These are phyloP conservation scores for Aplysina aerophoba DNA, from an alignment of 37 sponge, comb jelly and placozoan genomes.

Conservation along the genomic window DNA sequence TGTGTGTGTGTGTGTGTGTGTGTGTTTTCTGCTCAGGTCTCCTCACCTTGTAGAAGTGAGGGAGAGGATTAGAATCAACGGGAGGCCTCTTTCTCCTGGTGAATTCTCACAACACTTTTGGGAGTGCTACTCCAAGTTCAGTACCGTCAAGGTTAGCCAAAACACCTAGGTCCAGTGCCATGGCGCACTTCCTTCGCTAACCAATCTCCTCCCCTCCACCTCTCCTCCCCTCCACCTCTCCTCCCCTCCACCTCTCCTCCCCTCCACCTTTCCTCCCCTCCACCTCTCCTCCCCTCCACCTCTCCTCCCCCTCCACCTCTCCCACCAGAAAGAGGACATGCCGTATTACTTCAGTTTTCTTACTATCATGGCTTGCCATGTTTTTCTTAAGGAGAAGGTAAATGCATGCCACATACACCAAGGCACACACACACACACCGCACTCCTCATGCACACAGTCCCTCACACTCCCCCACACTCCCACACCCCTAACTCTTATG, in stretches of 20 bases:
- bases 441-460: too few species aligned
- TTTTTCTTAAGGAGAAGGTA: constrained; percentile 87
- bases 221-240: neutral
- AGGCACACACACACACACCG: too few species aligned
- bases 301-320: too few species aligned
- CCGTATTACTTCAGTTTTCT: constrained; percentile 89
- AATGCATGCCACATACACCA: too few species aligned
- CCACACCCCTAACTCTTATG: too few species aligned
- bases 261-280: too few species aligned
- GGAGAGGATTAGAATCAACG: constrained; percentile 94
- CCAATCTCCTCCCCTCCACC: too few species aligned
- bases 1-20: neutral
- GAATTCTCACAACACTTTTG: constrained; percentile 85
- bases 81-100: constrained; percentile 74
- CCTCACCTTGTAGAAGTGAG: constrained; percentile 94
- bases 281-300: too few species aligned
- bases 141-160: constrained; percentile 51
- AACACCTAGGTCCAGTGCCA: too few species aligned
- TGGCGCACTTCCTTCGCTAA: too few species aligned
- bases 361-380: constrained; percentile 81
- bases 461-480: too few species aligned
- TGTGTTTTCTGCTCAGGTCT: constrained; percentile 51
- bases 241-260: neutral
- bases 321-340: constrained; percentile 37
- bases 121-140: constrained; percentile 68